Base-by-base conservation (phyloP, 2,797 vertebrate species). In the Sebastes hubbsi region DNA sequence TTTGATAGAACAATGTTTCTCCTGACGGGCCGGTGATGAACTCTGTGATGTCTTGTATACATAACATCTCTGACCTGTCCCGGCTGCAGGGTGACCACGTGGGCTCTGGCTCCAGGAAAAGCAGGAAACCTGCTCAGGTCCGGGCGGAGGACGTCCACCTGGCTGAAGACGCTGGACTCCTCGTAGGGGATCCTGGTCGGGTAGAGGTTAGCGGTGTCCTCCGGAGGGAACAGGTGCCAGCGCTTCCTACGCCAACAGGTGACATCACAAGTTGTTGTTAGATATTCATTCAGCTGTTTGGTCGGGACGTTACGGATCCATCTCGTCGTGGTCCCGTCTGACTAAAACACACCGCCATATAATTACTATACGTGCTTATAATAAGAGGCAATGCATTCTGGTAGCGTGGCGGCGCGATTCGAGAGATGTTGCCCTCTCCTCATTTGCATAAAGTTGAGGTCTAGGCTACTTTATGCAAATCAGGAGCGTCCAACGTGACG, bases 101-200 rank as follows among this genome's bases (percentile, higher is more conserved):
- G 94, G 13, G 92, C 92, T 59, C 85, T 93, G 88, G 97, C 91
- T 56, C 89, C 90, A 54, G 20, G 88, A 70, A 99, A 99, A 11
- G 86, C 64, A 0, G 97, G 97, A 85, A 97, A 98, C 62, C 36
- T 89, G 82, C 68, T 87, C 75, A 95, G 90, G 92, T 99, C 97
- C 20, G 98, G 98, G 56, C 89, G 95, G 60, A 96, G 87, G 78
- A 99, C 85, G 1, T 94, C 96, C 85, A 99, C 95, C 94, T 93
- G 97, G 93, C 98, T 99, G 96, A 99, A 99, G 81, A 99, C 65
- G 0, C 99, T 99, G 56, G 99, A 99, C 93, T 99, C 99, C 91
- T 99, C 99, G 14, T 98, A 99, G 46, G 99, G 99, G 88, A 99
- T 96, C 90, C 99, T 96, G 62, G 98, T 99, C 18, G 99, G 98